Evolutionary conservation across 1,140 invertebrate genomes (phyloP).

Genomic region (Armadillidium nasatum): DNA sequence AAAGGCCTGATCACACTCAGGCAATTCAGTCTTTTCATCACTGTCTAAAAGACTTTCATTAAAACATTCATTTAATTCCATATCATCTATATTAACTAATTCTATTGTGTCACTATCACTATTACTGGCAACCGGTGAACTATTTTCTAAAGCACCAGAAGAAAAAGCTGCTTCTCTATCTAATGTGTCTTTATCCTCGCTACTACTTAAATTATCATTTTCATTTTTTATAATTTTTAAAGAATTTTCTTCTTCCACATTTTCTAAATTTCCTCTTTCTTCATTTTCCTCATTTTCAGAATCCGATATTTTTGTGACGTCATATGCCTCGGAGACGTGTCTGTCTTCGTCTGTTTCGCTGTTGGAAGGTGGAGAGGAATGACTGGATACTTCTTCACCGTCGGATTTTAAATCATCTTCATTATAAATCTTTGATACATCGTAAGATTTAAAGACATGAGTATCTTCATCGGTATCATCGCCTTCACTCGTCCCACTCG

Average conservation of each 20-base stretch:
- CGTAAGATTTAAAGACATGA: slow-evolving; percentile 33
- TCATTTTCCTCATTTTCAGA: slow-evolving; percentile 26
- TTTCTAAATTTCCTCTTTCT: neutral
- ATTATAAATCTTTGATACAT: slow-evolving; percentile 11
- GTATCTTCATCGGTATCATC: slow-evolving; percentile 39
- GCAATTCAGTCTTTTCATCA: neutral
- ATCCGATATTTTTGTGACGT: slow-evolving; percentile 33
- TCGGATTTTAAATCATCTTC: slow-evolving; percentile 25
- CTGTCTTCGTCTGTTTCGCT: slow-evolving; percentile 43
- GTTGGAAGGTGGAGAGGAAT: slow-evolving; percentile 28
- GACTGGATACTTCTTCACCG: neutral
- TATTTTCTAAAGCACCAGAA: no score
- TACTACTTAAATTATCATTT: slow-evolving; percentile 4
- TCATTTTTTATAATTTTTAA: slow-evolving; percentile 17
- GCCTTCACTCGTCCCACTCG: slow-evolving; percentile 34
- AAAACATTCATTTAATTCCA: neutral
- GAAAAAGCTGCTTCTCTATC: no score
- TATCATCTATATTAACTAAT: neutral
- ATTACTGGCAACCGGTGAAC: neutral
- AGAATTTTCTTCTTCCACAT: slow-evolving; percentile 22
- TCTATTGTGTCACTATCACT: neutral
- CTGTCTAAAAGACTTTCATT: slow-evolving; percentile 19
- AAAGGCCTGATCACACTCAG: neutral
- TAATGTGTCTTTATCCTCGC: no score
- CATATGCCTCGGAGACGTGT: slow-evolving; percentile 40